Conservation (phyloP, 2,888 invertebrate species). For the Cryptosula pallasiana region DNA sequence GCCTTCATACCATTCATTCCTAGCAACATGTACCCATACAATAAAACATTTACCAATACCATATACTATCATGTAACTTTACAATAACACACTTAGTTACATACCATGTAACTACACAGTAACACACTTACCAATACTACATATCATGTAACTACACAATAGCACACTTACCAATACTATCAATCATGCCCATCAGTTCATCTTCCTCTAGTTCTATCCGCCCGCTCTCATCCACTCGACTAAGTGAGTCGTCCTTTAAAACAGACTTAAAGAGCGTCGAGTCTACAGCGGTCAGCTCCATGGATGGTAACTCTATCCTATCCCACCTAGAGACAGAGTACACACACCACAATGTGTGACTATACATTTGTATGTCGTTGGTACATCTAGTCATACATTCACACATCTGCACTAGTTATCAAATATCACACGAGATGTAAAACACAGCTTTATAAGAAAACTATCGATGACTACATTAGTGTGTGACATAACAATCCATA, state of each 20-base stretch:
- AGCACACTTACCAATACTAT: slow-evolving; percentile 19
- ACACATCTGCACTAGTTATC: no score
- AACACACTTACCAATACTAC: not conserved
- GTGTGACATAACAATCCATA: no score
- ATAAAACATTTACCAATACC: not conserved
- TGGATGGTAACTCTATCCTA: slow-evolving; percentile 12
- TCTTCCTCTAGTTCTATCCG: not conserved
- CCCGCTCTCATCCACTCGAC: not conserved
- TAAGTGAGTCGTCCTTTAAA: not conserved
- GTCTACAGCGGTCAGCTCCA: not conserved
- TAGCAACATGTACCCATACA: no score
- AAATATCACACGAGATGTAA: no score
- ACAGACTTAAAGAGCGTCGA: not conserved
- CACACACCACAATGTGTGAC: no score
- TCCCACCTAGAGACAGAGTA: slow-evolving; percentile 21
- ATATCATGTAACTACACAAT: no score
- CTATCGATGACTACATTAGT: no score
- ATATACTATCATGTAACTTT: no score
- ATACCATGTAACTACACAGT: slow-evolving; percentile 1
- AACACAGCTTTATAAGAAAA: no score
- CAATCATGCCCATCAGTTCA: slow-evolving; percentile 15
- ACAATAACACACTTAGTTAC: not conserved
- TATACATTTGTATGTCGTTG: no score
- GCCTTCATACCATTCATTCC: slow-evolving; percentile 21
- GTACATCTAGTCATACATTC: no score